phyloP scores from a whole-genome alignment of 2,113 vertebrate genomes.

The Rana temporaria region DNA sequence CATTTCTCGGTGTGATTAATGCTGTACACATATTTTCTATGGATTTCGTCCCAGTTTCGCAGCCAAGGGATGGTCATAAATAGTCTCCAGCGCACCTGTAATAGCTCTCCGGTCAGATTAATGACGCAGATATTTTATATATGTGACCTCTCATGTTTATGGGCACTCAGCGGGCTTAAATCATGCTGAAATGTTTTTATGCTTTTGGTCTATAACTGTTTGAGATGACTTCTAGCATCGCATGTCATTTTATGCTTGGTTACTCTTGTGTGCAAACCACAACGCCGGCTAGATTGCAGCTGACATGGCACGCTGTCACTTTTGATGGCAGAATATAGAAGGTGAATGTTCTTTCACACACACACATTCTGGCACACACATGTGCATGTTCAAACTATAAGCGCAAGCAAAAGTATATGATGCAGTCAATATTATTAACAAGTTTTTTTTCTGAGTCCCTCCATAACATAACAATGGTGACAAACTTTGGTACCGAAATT shows the following conservation, averaged over 20 bases:
- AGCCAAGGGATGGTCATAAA: conserved; percentile 24
- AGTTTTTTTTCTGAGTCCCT: too few relatives aligned
- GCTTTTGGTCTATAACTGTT: conserved; percentile 39
- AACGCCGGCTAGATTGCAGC: not conserved
- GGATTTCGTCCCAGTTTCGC: conserved; percentile 32
- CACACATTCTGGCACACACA: too few relatives aligned
- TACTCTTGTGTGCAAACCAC: not conserved
- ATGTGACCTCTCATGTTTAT: conserved; percentile 38
- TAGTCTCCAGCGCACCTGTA: conserved; percentile 37
- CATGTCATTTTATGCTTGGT: conserved; percentile 34
- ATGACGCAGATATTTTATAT: conserved; percentile 40
- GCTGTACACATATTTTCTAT: conserved; percentile 17
- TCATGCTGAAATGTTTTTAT: conserved; percentile 33
- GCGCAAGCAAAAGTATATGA: too few relatives aligned
- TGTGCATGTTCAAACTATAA: too few relatives aligned
- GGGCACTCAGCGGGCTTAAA: conserved; percentile 26
- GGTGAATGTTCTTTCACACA: too few relatives aligned
- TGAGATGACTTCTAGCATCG: conserved; percentile 11
- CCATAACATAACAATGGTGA: too few relatives aligned
- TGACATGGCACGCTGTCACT: not conserved
- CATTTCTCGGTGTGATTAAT: conserved; percentile 34
- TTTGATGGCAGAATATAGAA: too few relatives aligned
- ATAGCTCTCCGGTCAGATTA: conserved; percentile 17
- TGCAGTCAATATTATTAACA: too few relatives aligned
- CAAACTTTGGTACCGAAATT: too few relatives aligned